phyloP scores from a whole-genome alignment of 2,888 invertebrate species.

The Nomada flava region DNA sequence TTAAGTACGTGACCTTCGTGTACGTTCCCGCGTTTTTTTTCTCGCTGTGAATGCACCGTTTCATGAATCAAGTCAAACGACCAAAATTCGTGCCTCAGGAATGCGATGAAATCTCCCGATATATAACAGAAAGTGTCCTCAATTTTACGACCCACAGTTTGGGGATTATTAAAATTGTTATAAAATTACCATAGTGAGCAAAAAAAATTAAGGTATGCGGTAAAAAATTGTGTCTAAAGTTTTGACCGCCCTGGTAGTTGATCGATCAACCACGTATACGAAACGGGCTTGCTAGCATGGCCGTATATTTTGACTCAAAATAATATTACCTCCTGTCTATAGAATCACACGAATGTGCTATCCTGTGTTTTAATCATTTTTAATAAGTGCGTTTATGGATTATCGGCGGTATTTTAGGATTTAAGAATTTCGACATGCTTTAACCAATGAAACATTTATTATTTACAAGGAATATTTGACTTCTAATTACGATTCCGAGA shows the following conservation, averaged over 20 bases:
- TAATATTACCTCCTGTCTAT: neutral
- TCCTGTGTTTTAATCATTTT: neutral
- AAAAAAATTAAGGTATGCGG: neutral
- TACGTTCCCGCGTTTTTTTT: slow-evolving; percentile 74
- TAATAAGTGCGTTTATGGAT: neutral
- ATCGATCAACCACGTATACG: slow-evolving; percentile 6
- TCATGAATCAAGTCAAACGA: slow-evolving; percentile 20
- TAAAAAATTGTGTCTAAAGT: neutral
- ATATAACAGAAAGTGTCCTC: slow-evolving; percentile 44
- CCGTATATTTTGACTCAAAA: neutral
- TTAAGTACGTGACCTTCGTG: slow-evolving; percentile 56
- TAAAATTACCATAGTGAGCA: neutral
- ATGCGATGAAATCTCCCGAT: slow-evolving; percentile 23
- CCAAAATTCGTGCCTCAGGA: neutral
- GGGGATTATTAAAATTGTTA: neutral
- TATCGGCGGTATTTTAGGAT: neutral
- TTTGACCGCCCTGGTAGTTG: neutral
- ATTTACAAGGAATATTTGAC: no score
- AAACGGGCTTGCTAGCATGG: neutral
- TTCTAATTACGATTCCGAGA: no score
- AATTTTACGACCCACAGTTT: slow-evolving; percentile 1
- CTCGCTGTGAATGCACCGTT: slow-evolving; percentile 1
- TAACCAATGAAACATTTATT: no score
- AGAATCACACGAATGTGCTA: no score
- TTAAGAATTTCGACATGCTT: no score